phyloP scores from a whole-genome alignment of 2,888 invertebrate species.

The Drosophila falleni region DNA sequence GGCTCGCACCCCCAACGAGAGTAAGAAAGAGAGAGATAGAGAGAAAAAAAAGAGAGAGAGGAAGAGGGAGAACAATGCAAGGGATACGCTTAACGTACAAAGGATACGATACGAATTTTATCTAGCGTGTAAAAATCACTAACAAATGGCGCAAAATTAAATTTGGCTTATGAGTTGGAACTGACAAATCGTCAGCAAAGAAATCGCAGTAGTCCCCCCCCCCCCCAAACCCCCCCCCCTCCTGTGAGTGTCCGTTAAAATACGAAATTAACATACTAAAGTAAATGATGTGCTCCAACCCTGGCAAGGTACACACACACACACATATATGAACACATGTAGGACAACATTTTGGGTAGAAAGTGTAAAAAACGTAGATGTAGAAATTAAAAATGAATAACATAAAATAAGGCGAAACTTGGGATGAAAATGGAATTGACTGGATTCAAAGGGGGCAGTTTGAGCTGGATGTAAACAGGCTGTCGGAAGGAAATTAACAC shows the following conservation, averaged over 20 bases:
- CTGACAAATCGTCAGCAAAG: slow-evolving; percentile 75
- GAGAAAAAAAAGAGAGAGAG: background rate
- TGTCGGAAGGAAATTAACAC: slow-evolving; percentile 61
- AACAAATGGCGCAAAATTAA: slow-evolving; percentile 83
- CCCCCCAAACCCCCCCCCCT: background rate
- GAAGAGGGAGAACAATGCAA: background rate
- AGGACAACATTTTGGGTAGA: slow-evolving; percentile 22
- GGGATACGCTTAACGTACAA: slow-evolving; percentile 17
- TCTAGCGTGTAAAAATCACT: slow-evolving; percentile 81
- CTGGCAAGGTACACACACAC: slow-evolving; percentile 10
- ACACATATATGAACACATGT: slow-evolving; percentile 1
- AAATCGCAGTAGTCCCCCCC: slow-evolving; percentile 10
- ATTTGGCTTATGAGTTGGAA: slow-evolving; percentile 84
- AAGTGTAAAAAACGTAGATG: slow-evolving; percentile 36
- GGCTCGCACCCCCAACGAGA: slow-evolving; percentile 24
- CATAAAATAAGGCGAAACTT: slow-evolving; percentile 50
- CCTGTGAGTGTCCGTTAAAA: slow-evolving; percentile 39
- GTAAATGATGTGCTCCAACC: slow-evolving; percentile 47
- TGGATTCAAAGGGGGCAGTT: slow-evolving; percentile 40
- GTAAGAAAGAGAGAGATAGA: background rate
- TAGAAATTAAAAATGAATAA: slow-evolving; percentile 69
- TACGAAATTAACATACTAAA: slow-evolving; percentile 73
- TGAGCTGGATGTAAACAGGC: slow-evolving; percentile 34
- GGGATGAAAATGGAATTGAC: slow-evolving; percentile 32
- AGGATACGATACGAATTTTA: slow-evolving; percentile 65